Evolutionary conservation across 1,140 invertebrate genomes (phyloP).

Genomic region (Drosophila azteca): DNA sequence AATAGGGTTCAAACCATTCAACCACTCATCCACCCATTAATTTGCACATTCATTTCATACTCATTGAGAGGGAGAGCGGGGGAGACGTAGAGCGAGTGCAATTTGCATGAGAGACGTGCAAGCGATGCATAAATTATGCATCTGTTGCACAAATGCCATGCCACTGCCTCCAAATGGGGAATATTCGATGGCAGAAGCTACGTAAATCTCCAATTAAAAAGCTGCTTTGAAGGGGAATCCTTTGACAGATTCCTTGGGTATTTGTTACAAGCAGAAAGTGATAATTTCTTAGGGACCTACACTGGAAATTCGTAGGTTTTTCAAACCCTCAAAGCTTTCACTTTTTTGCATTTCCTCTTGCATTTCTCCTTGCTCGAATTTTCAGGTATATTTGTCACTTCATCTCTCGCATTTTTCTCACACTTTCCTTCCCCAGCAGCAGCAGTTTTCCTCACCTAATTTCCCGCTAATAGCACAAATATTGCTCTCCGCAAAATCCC

Average conservation of each 20-base stretch:
- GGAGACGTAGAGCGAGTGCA: background rate
- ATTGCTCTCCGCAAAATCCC: slow-evolving; percentile 13
- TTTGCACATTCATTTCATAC: too few species aligned
- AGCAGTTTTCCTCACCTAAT: slow-evolving; percentile 24
- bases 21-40: background rate
- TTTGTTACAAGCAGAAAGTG: too few species aligned
- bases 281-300: too few species aligned
- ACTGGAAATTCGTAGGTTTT: too few species aligned
- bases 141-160: slow-evolving; percentile 50
- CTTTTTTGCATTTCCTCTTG: background rate
- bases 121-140: slow-evolving; percentile 70
- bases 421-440: slow-evolving; percentile 3
- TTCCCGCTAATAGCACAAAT: slow-evolving; percentile 28
- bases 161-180: slow-evolving; percentile 18
- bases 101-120: slow-evolving; percentile 64
- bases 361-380: background rate
- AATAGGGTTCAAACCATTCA: slow-evolving; percentile 9
- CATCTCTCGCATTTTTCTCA: slow-evolving; percentile 2
- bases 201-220: too few species aligned
- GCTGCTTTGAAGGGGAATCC: too few species aligned
- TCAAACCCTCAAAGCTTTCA: too few species aligned
- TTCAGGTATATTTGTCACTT: slow-evolving; percentile 13
- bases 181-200: slow-evolving; percentile 3
- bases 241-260: too few species aligned
- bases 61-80: too few species aligned